Conservation (phyloP, 2,797 vertebrate species). For the Rhynchotus rufescens region DNA sequence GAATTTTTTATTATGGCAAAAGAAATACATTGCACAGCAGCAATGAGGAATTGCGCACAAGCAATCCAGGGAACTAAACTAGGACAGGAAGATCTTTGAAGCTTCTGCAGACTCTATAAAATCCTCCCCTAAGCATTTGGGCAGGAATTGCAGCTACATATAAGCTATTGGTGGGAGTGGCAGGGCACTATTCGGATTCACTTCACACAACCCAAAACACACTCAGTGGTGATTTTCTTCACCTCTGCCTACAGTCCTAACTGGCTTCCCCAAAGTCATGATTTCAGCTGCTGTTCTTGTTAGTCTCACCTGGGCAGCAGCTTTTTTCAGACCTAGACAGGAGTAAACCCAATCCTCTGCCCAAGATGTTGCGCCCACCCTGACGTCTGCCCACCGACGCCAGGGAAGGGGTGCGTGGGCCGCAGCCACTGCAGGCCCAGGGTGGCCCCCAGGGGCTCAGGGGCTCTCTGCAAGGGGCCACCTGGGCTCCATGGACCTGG, state of each 20-base stretch:
- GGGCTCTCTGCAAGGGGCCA: constrained; percentile 21
- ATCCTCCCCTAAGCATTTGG: not conserved
- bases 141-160: not conserved
- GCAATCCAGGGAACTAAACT: not conserved
- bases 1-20: not conserved
- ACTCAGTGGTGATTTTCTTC: not conserved
- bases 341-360: not conserved
- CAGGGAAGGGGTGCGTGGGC: not conserved
- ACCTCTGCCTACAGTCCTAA: not conserved
- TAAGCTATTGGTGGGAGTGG: not conserved
- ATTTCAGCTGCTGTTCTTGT: not conserved
- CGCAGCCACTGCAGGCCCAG: not conserved
- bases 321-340: not conserved
- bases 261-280: not conserved
- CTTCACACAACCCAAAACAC: not conserved
- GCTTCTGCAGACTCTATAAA: not conserved
- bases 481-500: not conserved
- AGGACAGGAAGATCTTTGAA: not conserved
- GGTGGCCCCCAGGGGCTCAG: not conserved
- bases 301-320: not conserved
- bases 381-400: not conserved
- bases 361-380: not conserved
- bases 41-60: not conserved
- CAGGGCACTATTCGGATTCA: not conserved
- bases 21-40: not conserved